These are phyloP conservation scores for Dipodomys ordii DNA, from an alignment of 2,113 vertebrate species.

Conservation along the genomic window DNA sequence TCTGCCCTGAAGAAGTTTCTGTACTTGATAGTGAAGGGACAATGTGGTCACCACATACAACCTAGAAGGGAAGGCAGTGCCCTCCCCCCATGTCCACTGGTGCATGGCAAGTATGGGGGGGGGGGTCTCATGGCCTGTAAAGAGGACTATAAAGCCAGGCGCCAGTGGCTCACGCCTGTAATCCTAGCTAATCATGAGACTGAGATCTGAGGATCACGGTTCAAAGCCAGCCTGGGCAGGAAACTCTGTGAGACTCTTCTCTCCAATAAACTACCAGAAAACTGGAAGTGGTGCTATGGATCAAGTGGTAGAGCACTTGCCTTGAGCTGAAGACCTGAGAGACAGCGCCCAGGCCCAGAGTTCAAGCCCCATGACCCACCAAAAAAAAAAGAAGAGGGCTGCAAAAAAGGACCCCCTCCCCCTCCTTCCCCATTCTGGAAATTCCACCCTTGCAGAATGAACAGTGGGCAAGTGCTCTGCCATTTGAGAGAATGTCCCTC, in stretches of 20 bases:
- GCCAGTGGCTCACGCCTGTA: too few species aligned
- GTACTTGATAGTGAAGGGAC: background rate
- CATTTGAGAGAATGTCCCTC: fast-evolving
- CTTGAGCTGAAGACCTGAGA: too few species aligned
- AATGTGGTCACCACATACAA: background rate
- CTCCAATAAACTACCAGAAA: too few species aligned
- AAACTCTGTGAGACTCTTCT: too few species aligned
- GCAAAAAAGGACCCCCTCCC: background rate
- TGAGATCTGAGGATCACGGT: too few species aligned
- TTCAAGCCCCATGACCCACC: too few species aligned
- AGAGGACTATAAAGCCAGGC: background rate
- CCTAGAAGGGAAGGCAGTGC: background rate
- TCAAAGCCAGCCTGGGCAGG: too few species aligned
- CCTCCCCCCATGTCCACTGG: background rate
- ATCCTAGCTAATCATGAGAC: too few species aligned
- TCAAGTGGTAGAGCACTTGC: too few species aligned
- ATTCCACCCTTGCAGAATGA: too few species aligned
- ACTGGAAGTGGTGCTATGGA: too few species aligned
- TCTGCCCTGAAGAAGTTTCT: background rate
- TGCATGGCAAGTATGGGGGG: background rate
- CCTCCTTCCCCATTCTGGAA: fast-evolving
- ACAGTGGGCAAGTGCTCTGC: background rate
- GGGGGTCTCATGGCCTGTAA: background rate
- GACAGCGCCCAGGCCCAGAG: too few species aligned
- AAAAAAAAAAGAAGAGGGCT: background rate